These are phyloP conservation scores for Pseudoips prasinana DNA, from an alignment of 2,888 invertebrate genomes.

Conservation along the genomic window DNA sequence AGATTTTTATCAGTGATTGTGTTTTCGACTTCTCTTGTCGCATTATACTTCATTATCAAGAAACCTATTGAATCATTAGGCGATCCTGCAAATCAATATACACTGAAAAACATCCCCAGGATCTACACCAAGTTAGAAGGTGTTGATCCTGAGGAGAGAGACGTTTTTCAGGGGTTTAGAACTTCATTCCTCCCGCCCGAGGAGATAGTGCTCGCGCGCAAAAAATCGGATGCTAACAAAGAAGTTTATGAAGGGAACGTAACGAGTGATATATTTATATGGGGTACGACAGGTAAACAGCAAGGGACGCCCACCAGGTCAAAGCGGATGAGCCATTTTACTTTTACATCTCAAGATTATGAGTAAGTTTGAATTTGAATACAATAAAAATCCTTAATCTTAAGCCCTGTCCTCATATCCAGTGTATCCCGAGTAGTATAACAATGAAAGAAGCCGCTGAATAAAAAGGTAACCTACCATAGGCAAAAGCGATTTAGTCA, in stretches of 20 bases:
- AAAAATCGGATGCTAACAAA: slow-evolving; percentile 31
- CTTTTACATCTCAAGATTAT: slow-evolving; percentile 49
- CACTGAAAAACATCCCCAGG: slow-evolving; percentile 60
- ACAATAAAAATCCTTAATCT: not conserved
- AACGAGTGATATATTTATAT: slow-evolving; percentile 55
- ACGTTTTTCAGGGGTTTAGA: slow-evolving; percentile 82
- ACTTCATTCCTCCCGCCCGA: slow-evolving; percentile 84
- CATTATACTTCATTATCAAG: slow-evolving; percentile 49
- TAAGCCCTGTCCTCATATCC: no score
- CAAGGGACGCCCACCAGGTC: slow-evolving; percentile 46
- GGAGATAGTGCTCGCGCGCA: slow-evolving; percentile 66
- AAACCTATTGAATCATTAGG: slow-evolving; percentile 49
- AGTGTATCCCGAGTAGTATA: no score
- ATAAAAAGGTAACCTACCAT: no score
- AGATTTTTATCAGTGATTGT: slow-evolving; percentile 46
- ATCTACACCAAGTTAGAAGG: slow-evolving; percentile 60
- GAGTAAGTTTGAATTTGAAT: slow-evolving; percentile 58
- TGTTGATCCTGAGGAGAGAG: slow-evolving; percentile 79
- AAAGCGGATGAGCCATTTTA: slow-evolving; percentile 61
- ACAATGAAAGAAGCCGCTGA: no score
- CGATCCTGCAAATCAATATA: slow-evolving; percentile 62
- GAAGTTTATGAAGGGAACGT: slow-evolving; percentile 50
- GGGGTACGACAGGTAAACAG: slow-evolving; percentile 42
- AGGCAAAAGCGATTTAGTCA: no score
- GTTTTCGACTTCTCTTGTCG: slow-evolving; percentile 39